Conservation (phyloP, 2,888 invertebrate genomes). For the Hypercompe scribonia region DNA sequence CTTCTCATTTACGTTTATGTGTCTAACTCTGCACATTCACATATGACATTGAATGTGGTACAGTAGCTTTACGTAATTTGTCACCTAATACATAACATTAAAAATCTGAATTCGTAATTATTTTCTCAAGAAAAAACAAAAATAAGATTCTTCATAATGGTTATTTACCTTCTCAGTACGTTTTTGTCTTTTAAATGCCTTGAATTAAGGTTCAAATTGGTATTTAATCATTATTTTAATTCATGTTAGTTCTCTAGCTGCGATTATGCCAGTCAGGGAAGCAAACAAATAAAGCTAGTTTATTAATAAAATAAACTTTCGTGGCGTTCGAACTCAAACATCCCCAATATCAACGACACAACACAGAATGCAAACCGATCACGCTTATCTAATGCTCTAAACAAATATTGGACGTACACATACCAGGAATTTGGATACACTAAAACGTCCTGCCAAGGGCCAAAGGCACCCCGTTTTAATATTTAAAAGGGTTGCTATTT, state of each 20-base stretch:
- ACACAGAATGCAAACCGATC: constrained; percentile 49
- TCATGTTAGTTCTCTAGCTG: background rate
- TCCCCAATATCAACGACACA: constrained; percentile 2
- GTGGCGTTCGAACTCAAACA: background rate
- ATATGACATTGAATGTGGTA: constrained; percentile 5
- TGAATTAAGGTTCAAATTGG: background rate
- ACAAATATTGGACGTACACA: constrained; percentile 72
- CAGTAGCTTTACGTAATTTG: background rate
- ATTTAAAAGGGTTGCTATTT: constrained; percentile 52
- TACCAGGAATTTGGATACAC: constrained; percentile 60
- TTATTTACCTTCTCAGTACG: background rate
- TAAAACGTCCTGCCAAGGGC: constrained; percentile 48
- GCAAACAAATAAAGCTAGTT: background rate
- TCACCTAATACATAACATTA: background rate
- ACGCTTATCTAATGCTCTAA: constrained; percentile 63
- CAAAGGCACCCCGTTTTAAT: constrained; percentile 31
- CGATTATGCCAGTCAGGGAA: background rate
- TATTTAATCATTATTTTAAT: background rate
- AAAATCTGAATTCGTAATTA: background rate
- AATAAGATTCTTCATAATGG: background rate
- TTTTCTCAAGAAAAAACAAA: background rate
- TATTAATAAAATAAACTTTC: background rate
- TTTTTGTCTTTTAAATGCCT: background rate
- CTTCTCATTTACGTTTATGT: constrained; percentile 16
- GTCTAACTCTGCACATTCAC: background rate